phyloP scores from a whole-genome alignment of 2,888 invertebrate genomes.

The Hyposoter dolosus region DNA sequence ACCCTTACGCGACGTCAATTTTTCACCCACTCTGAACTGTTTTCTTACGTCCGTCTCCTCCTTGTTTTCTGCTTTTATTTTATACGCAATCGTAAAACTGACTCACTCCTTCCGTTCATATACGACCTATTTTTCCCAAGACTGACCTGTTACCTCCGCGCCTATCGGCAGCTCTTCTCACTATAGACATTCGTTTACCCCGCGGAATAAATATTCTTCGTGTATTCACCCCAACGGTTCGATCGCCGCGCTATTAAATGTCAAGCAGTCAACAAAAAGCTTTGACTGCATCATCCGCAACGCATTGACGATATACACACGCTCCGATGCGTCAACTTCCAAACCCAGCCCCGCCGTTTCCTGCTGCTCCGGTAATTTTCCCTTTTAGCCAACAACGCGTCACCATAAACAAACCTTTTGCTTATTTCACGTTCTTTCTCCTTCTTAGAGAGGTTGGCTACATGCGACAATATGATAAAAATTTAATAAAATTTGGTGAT shows the following conservation, averaged over 20 bases:
- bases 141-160: slow-evolving; percentile 21
- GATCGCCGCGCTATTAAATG: slow-evolving; percentile 37
- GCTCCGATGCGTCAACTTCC: slow-evolving; percentile 14
- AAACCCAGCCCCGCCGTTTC: background rate
- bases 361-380: slow-evolving; percentile 13
- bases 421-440: slow-evolving; percentile 2
- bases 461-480: too few species aligned
- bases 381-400: slow-evolving; percentile 47
- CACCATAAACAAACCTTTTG: background rate
- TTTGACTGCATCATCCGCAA: slow-evolving; percentile 10
- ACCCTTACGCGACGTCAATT: slow-evolving; percentile 35
- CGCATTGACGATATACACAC: background rate
- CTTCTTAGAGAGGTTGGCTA: too few species aligned
- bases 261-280: slow-evolving; percentile 21
- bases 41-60: background rate
- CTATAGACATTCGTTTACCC: slow-evolving; percentile 70
- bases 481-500: too few species aligned
- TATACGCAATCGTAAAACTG: background rate
- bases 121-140: slow-evolving; percentile 53
- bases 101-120: slow-evolving; percentile 55
- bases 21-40: background rate
- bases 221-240: slow-evolving; percentile 64
- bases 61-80: slow-evolving; percentile 32
- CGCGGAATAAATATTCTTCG: slow-evolving; percentile 67
- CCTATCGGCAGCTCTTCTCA: slow-evolving; percentile 45